phyloP scores from a whole-genome alignment of 2,888 invertebrate species.

The Anthophora plumipes region DNA sequence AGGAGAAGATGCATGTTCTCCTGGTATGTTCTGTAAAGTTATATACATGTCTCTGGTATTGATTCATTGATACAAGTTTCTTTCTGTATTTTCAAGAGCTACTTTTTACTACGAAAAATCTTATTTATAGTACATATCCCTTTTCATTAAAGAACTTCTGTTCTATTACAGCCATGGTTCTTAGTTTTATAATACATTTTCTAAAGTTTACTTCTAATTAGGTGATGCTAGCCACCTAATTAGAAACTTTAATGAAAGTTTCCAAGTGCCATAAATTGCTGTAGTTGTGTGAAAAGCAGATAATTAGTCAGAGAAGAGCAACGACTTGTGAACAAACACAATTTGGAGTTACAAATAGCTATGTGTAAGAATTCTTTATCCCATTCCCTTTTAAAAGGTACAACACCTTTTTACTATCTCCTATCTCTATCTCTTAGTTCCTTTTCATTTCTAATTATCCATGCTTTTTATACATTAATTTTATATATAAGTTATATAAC shows the following conservation, averaged over 20 bases:
- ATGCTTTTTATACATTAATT: neutral
- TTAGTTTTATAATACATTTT: constrained; percentile 51
- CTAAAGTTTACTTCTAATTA: constrained; percentile 70
- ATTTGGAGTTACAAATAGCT: constrained; percentile 70
- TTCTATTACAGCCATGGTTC: constrained; percentile 15
- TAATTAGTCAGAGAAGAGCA: constrained; percentile 75
- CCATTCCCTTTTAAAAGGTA: constrained; percentile 45
- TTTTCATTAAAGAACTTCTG: constrained; percentile 21
- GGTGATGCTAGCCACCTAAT: constrained; percentile 74
- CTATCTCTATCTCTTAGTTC: neutral
- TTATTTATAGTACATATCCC: neutral
- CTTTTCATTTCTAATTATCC: neutral
- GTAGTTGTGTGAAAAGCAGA: constrained; percentile 70
- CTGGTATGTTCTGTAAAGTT: constrained; percentile 71
- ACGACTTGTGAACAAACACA: constrained; percentile 78
- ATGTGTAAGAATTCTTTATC: constrained; percentile 52
- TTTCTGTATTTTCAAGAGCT: neutral
- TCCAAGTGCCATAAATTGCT: constrained; percentile 69
- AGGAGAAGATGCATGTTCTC: constrained; percentile 74
- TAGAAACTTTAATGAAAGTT: constrained; percentile 80
- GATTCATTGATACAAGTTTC: neutral
- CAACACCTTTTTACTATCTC: constrained; percentile 26
- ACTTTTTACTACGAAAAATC: constrained; percentile 1
- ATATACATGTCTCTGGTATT: neutral
- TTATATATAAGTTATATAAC: neutral